Base-by-base conservation (phyloP, 1,140 invertebrate species). In the Arion vulgaris region DNA sequence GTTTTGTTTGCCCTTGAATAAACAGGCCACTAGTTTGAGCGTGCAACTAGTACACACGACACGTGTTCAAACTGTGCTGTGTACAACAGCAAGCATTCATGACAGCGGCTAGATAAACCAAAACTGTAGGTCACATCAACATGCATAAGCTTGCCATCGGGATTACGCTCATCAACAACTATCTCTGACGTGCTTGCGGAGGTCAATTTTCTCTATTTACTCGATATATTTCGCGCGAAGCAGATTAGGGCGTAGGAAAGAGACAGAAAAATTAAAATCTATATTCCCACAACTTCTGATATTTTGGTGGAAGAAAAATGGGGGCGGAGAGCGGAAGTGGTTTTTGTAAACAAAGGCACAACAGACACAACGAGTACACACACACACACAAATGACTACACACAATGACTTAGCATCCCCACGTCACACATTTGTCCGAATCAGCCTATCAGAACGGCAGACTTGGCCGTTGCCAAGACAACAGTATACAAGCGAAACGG, bases 401-500 rank as follows among this genome's bases (percentile, higher is more conserved):
- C 39, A 38, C 38, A 7, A 45, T 19, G 5, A 38, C 36, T 80
- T 66, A 0, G 78, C 45, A 49, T 71, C 78, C 62, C 26, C 71
- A 41, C n/a, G n/a, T n/a, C n/a, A n/a, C 71, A 66, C 28, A 28
- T 34, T 66, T 28, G 17, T 7, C 28, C 38, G 28, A 45, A 23
- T 7, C 74, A 28, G 28, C 74, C 74, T 53, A 76, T 76, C 74
- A 76, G 5, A 79, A 34, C 17, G 71, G 1, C 51, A 34, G 36
- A 17, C 38, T 19, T 66, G 17, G 26, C 38, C 49, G 68, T 76
- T 79, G 45, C 76, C 76, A 79, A 38, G 76, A n/a, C 76, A 79
- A 79, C 76, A 38, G 62, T 79, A 79, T 49, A 79, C 76, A 79
- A 79, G 41, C 49, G 74, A 76, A 73, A 49, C 32, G 28, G 74